Conservation (phyloP, 1,140 invertebrate species). For the Aphelenchoides besseyi region DNA sequence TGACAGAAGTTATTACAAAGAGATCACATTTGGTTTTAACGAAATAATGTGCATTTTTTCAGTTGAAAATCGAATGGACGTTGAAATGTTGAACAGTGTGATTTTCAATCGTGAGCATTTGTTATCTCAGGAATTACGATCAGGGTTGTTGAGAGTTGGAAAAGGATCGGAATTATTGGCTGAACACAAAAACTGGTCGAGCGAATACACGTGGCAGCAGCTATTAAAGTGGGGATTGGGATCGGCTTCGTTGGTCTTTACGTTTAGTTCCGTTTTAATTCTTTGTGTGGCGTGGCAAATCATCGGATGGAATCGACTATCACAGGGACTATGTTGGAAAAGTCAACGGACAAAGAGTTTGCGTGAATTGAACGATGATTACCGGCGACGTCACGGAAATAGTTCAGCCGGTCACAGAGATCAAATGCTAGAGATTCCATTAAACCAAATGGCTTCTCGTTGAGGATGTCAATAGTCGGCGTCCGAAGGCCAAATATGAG, state of each 20-base stretch:
- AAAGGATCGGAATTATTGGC: background rate
- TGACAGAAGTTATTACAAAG: background rate
- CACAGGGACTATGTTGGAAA: background rate
- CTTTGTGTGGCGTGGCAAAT: constrained; percentile 3
- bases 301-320: background rate
- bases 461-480: background rate
- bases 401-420: background rate
- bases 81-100: constrained; percentile 1
- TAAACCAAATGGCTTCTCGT: background rate
- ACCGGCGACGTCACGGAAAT: background rate
- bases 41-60: background rate
- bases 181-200: background rate
- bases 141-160: background rate
- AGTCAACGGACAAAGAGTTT: background rate
- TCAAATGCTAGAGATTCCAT: constrained; percentile 7
- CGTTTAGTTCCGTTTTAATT: background rate
- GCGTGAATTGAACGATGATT: background rate
- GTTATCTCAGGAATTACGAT: background rate
- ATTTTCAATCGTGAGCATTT: background rate
- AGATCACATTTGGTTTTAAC: background rate
- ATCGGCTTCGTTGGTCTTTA: background rate
- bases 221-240: background rate
- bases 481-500: background rate
- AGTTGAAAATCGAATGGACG: background rate
- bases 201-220: background rate